phyloP scores from a whole-genome alignment of 2,888 invertebrate genomes.

The Cephalotes varians region DNA sequence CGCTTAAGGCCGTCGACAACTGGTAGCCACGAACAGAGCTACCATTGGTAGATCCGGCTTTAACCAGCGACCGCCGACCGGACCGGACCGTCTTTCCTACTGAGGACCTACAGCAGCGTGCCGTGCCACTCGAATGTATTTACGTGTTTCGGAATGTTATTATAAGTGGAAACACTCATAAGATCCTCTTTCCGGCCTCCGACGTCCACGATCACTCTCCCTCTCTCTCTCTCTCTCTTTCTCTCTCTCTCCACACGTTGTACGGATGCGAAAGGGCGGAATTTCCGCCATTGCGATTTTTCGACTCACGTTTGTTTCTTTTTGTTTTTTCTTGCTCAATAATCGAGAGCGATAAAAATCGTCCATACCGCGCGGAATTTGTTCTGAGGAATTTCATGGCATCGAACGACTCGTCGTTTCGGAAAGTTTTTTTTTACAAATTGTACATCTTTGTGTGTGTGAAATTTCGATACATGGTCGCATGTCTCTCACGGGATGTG shows the following conservation, averaged over 20 bases:
- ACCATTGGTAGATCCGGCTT: constrained; percentile 66
- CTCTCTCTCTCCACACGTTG: no score
- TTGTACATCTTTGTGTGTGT: not conserved
- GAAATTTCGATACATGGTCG: not conserved
- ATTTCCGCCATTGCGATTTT: constrained; percentile 28
- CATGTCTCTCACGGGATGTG: not conserved
- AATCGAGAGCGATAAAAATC: constrained; percentile 42
- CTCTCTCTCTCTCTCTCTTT: no score
- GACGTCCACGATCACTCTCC: not conserved
- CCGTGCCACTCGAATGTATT: constrained; percentile 80
- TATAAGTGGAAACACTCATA: constrained; percentile 81
- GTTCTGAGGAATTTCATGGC: not conserved
- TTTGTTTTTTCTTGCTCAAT: not conserved
- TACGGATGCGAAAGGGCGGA: constrained; percentile 10
- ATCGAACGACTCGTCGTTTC: not conserved
- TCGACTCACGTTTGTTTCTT: not conserved
- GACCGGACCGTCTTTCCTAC: constrained; percentile 67
- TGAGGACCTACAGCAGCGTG: constrained; percentile 81
- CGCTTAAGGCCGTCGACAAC: constrained; percentile 62
- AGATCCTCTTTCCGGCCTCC: constrained; percentile 27
- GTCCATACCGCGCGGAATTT: constrained; percentile 10
- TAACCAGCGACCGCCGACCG: constrained; percentile 61
- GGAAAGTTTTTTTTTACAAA: not conserved
- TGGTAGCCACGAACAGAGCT: constrained; percentile 62
- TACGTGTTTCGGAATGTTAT: constrained; percentile 83